Evolutionary conservation across 2,113 vertebrate species (phyloP).

Genomic region (Osmerus eperlanus): DNA sequence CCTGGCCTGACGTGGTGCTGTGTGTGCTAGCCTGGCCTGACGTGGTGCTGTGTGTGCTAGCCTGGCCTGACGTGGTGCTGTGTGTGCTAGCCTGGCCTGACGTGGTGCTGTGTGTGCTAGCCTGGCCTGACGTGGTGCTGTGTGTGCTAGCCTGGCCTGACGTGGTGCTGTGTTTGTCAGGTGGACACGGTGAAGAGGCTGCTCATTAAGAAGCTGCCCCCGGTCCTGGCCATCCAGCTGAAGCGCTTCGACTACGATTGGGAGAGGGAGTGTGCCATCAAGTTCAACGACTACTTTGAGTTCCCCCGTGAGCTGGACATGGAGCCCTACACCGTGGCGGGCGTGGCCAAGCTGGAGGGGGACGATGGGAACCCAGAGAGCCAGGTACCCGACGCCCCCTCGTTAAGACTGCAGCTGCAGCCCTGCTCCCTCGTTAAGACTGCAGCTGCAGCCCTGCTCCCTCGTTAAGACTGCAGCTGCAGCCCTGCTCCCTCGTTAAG

Average conservation of each 20-base stretch:
- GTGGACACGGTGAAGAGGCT: constrained; percentile 90
- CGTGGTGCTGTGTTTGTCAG: constrained; percentile 47
- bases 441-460: not conserved
- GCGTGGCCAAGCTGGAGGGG: constrained; percentile 86
- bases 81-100: no score
- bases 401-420: not conserved
- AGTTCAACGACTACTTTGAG: constrained; percentile 93
- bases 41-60: no score
- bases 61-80: no score
- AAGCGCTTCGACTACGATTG: constrained; percentile 91
- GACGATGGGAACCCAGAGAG: constrained; percentile 85
- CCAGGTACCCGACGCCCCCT: constrained; percentile 52
- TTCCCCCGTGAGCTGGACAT: constrained; percentile 91
- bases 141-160: no score
- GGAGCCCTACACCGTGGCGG: constrained; percentile 89
- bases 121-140: no score
- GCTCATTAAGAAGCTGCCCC: constrained; percentile 88
- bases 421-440: not conserved
- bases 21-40: no score
- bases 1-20: no score
- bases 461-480: not conserved
- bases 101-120: no score
- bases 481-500: not conserved
- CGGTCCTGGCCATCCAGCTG: constrained; percentile 87
- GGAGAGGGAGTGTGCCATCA: constrained; percentile 93